Base-by-base conservation (phyloP, 64 coral and sea anemone species). In the Acropora yongei region DNA sequence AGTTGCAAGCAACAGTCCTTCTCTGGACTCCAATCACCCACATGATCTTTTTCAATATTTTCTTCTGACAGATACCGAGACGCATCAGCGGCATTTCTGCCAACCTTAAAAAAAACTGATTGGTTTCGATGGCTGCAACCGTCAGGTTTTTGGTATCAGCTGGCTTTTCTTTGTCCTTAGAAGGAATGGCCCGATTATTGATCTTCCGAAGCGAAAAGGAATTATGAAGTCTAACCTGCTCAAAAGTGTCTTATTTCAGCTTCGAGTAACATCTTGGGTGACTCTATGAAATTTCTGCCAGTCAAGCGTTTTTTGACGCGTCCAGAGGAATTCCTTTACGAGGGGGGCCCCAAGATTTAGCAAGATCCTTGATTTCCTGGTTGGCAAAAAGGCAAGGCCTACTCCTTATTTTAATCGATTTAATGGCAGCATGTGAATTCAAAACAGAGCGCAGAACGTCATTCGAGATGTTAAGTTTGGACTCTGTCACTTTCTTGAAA, bases 321-420 rank as follows among this genome's bases (percentile, higher is more conserved):
- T 73, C 69, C 49, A 19, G 40, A 65, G 40, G 16, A 73, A 68
- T 75, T 49, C 44, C 68, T 87, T 68, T 44, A 87, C 17, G 67
- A 86, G 30, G 82, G 3, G n/a, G 57, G 49, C 74, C 84, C 47
- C 84, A 14, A 47, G 65, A 47, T 68, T 46, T 87, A 67, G 74
- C 74, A 68, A 74, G 47, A 72, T 78, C 45, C 58, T 78, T 88
- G 48, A 88, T 55, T 74, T 75, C 53, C 75, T 53, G 87, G 68
- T 74, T 88, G 30, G 78, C 72, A 88, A 88, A 88, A 44, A 74
- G 72, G 50, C 87, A 88, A 60, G 87, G 74, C 43, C 87, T 88
- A 60, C 87, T 78, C 48, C 87, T 53, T 5, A 88, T 17, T 88
- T 88, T 88, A 43, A 88, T 88, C 41, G 7, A 8, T 75, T 88